A percentile compares a stretch with the other conserved stretches of the same genome.
Evolutionary conservation across 2,113 vertebrate genomes (phyloP).

Genomic region (Caloenas nicobarica): DNA sequence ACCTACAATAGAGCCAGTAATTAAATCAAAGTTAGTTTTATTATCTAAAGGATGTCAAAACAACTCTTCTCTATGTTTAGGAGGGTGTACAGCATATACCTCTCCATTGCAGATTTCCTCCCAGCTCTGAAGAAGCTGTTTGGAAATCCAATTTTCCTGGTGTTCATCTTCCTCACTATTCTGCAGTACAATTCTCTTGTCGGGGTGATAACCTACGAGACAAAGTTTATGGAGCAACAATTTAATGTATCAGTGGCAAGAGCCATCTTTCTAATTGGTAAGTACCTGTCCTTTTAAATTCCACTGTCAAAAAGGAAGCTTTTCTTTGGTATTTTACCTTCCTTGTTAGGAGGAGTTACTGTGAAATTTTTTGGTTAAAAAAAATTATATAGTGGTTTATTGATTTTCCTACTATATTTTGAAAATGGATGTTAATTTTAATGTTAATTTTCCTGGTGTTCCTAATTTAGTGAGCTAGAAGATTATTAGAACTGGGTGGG

Average conservation of each 20-base stretch:
- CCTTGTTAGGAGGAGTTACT: background rate
- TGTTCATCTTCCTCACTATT: conserved; percentile 79
- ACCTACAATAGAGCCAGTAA: background rate
- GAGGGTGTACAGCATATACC: background rate
- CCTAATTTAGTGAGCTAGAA: background rate
- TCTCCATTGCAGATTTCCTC: conserved; percentile 79
- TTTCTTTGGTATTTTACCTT: background rate
- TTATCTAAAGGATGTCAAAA: background rate
- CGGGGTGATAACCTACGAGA: conserved; percentile 83
- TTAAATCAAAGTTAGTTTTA: background rate
- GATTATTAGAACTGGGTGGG: background rate
- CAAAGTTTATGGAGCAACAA: conserved; percentile 91
- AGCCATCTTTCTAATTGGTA: conserved; percentile 90
- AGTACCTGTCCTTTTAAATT: background rate
- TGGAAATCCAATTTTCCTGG: conserved; percentile 78
- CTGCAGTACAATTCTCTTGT: conserved; percentile 83
- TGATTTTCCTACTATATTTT: background rate
- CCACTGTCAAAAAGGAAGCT: background rate
- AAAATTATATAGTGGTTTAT: background rate
- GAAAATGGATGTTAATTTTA: background rate
- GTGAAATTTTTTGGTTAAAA: background rate
- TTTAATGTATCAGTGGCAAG: conserved; percentile 85
- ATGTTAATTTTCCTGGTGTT: background rate
- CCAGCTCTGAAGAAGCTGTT: conserved; percentile 81
- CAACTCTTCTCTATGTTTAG: conserved; percentile 1